Percentiles rank a stretch among this genome's conserved stretches.
Evolutionary conservation across 2,797 vertebrate species (phyloP).

Genomic region (Adrianichthys oophorus): DNA sequence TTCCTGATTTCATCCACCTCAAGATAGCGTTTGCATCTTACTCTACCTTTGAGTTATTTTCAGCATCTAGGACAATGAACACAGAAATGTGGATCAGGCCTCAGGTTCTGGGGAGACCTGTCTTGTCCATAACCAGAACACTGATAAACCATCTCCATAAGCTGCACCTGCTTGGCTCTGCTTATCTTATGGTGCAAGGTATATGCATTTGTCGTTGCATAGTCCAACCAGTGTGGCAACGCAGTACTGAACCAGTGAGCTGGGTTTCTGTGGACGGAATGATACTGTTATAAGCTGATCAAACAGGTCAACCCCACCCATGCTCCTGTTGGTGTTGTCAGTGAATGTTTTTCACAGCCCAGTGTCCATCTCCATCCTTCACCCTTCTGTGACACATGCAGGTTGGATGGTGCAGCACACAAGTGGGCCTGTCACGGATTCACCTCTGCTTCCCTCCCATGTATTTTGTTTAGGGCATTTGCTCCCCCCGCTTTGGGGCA

Average conservation of each 20-base stretch:
- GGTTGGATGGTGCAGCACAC: no score
- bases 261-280: not conserved
- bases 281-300: not conserved
- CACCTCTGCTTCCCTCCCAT: not conserved
- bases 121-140: no score
- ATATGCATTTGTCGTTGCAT: not conserved
- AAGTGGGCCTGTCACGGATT: not conserved
- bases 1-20: not conserved
- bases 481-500: not conserved
- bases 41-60: not conserved
- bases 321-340: not conserved
- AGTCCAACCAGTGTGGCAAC: not conserved
- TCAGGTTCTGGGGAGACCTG: no score
- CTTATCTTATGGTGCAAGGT: not conserved
- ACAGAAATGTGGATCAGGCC: no score
- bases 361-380: not conserved
- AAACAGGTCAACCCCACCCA: not conserved
- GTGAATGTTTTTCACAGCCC: not conserved
- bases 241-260: not conserved
- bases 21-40: not conserved
- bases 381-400: not conserved
- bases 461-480: not conserved
- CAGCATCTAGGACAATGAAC: no score
- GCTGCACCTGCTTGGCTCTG: not conserved
- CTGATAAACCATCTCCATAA: not conserved